Evolutionary conservation across 1,140 invertebrate genomes (phyloP), one percentile per base, ranked within the genome.

Genomic region (Cotesia chilonis): DNA sequence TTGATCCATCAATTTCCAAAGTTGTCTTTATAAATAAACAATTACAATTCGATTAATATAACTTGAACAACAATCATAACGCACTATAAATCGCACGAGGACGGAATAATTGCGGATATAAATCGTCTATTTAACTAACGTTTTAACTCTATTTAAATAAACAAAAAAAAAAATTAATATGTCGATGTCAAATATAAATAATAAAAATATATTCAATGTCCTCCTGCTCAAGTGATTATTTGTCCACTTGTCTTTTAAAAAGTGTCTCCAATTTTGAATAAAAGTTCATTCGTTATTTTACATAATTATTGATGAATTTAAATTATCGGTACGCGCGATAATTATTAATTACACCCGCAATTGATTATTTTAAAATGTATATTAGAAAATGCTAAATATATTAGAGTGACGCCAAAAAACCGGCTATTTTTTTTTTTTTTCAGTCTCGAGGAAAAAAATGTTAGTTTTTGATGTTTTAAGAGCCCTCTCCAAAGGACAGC

Each of bases 51-150:
- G 36, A 36, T 70, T 61, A 69, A 12, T 6, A 69, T 60, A 70
- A 65, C 4, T 52, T 38, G 38, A 60, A 68, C n/a, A 54, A 57
- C 35, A 41, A 59, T n/a, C 61, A 54, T 59, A 28, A 55, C 38
- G 20, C 54, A 52, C 52, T 14, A 54, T 54, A 47, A 47, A 47
- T 47, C 41, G 7, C 41, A 47, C 7, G 41, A 47, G 41, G 41
- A 47, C 7, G 5, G 41, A 47, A 47, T 47, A 65, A 65, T 10
- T 2, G 51, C 37, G 14, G 17, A 3, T 55, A 52, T n/a, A 14
- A 67, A 47, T 51, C 14, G 51, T n/a, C 52, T 12, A 51, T 68
- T 68, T 68, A 51, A 52, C 41, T 3, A 9, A 47, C 41, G 10
- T 17, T 28, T 51, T 0, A n/a, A 51, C 17, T 9, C 41, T 47